Base-by-base conservation (phyloP, 2,888 invertebrate genomes). In the Myopa testacea region DNA sequence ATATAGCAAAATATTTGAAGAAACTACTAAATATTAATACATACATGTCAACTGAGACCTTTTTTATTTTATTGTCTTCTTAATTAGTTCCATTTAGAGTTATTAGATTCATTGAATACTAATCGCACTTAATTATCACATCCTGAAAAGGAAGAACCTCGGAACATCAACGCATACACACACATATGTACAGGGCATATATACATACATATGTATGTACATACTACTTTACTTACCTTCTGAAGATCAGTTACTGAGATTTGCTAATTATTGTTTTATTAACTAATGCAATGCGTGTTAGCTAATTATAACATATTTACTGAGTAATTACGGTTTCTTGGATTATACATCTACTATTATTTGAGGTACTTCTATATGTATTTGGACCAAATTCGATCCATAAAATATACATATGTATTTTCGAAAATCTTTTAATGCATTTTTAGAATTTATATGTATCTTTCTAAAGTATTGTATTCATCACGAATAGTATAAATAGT, bases 31-130 rank as follows among this genome's bases (percentile, higher is more conserved):
- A 26, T 26, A 26, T n/a, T 55, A 55, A 16, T 55, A 55, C 8
- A 16, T 55, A 55, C 8, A 14, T 16, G 55, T 12, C 5, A 12
- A 16, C n/a, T 5, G 55, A 55, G 55, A 55, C 5, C 14, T 55
- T n/a, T 55, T 55, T 67, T 40, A 37, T 67, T 65, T 63, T 37
- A 8, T 67, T 65, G 26, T 19, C 52, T 26, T 70, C 34, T 52
- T 70, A 19, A 70, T 70, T 55, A 50, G 55, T 55, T 34, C 37
- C 50, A 10, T 14, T 8, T 16, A 55, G 10, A 45, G 50, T 38
- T 38, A 71, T n/a, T 55, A 55, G 34, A 71, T 58, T 40, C 12
- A 60, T 60, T 71, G 60, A 26, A 71, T 71, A 71, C 60, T 71
- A 71, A 71, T 71, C 60, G 40, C 58, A 38, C 8, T 7, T 71